These are phyloP conservation scores for Onychorhynchus coronatus DNA, from an alignment of 2,113 vertebrate genomes.

Conservation along the genomic window DNA sequence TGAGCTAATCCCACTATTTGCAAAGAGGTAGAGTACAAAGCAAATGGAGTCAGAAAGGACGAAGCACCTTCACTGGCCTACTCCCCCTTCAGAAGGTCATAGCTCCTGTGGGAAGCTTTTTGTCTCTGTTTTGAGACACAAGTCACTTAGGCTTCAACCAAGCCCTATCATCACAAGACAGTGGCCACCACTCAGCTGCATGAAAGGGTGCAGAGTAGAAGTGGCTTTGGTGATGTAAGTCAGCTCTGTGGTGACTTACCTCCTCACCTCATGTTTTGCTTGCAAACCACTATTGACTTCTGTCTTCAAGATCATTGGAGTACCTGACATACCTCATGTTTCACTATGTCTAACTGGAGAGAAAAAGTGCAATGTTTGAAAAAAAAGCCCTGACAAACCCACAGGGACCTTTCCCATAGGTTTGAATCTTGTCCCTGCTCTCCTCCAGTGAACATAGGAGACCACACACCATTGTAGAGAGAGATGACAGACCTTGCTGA, in stretches of 20 bases:
- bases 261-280: neutral
- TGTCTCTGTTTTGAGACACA: neutral
- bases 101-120: neutral
- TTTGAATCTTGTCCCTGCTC: neutral
- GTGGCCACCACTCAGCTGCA: neutral
- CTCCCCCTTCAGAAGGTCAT: neutral
- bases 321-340: neutral
- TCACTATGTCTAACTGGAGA: neutral
- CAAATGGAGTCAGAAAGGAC: neutral
- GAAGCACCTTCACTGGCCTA: neutral
- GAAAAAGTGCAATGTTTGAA: neutral
- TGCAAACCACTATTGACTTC: neutral
- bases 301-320: neutral
- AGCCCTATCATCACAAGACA: neutral
- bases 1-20: rapidly evolving
- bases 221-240: neutral
- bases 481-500: neutral
- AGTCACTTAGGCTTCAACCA: neutral
- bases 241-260: neutral
- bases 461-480: rapidly evolving
- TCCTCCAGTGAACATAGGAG: neutral
- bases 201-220: neutral
- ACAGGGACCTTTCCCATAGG: rapidly evolving
- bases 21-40: neutral
- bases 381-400: neutral